Percentiles rank a stretch among this genome's conserved stretches.
Conservation (phyloP, 2,888 invertebrate genomes). For the Fabriciana adippe region DNA sequence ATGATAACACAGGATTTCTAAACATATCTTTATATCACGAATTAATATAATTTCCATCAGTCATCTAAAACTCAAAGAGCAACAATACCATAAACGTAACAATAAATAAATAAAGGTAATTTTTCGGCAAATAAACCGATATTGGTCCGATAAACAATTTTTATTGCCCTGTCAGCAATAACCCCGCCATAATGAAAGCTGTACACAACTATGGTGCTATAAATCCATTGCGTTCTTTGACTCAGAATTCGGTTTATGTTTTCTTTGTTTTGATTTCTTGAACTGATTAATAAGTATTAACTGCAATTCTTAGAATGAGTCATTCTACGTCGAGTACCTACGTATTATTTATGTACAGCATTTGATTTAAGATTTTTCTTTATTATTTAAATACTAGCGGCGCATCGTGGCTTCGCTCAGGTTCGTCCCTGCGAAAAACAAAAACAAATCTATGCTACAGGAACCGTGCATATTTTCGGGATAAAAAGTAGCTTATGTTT, state of each 20-base stretch:
- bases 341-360: too few relatives aligned
- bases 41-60: background rate
- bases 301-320: too few relatives aligned
- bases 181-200: conserved; percentile 36
- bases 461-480: too few relatives aligned
- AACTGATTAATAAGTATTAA: background rate
- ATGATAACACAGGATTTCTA: too few relatives aligned
- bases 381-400: too few relatives aligned
- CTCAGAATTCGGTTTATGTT: background rate
- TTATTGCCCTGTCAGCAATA: conserved; percentile 44
- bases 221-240: conserved; percentile 19
- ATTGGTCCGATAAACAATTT: conserved; percentile 46
- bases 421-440: too few relatives aligned
- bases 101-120: conserved; percentile 36
- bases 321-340: too few relatives aligned
- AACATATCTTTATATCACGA: too few relatives aligned
- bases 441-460: too few relatives aligned
- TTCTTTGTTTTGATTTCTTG: background rate
- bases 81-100: conserved; percentile 28
- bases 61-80: conserved; percentile 26
- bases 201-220: conserved; percentile 26
- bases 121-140: conserved; percentile 42
- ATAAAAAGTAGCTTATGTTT: too few relatives aligned
- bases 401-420: too few relatives aligned
- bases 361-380: too few relatives aligned